These are phyloP conservation scores for Microplitis mediator DNA, from an alignment of 1,140 invertebrate species.

Conservation along the genomic window DNA sequence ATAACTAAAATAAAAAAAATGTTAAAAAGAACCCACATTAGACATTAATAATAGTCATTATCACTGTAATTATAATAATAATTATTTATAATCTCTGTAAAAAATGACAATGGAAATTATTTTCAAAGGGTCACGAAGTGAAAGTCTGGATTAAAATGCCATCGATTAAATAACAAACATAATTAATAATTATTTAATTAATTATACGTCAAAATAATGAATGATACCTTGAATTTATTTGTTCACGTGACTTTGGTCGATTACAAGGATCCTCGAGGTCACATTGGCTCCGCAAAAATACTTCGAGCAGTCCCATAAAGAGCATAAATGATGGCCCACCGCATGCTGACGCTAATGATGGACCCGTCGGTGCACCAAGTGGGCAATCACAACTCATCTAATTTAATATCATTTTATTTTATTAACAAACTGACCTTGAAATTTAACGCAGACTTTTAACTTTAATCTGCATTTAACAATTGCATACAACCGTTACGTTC, in stretches of 20 bases:
- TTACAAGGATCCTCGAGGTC: slow-evolving; percentile 84
- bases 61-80: too few relatives aligned
- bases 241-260: slow-evolving; percentile 60
- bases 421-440: background rate
- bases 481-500: slow-evolving; percentile 48
- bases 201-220: background rate
- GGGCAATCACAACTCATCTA: slow-evolving; percentile 74
- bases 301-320: slow-evolving; percentile 84
- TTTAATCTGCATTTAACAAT: background rate
- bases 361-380: slow-evolving; percentile 72
- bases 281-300: slow-evolving; percentile 81
- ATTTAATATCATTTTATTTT: too few relatives aligned
- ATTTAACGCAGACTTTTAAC: background rate
- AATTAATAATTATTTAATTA: background rate
- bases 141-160: background rate
- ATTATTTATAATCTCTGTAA: background rate
- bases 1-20: slow-evolving; percentile 63
- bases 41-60: slow-evolving; percentile 1
- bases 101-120: background rate
- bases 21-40: background rate
- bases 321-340: slow-evolving; percentile 83
- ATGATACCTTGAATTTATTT: slow-evolving; percentile 49
- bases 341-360: slow-evolving; percentile 79
- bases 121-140: slow-evolving; percentile 15
- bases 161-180: background rate